Conservation (phyloP, 1,140 invertebrate genomes). For the Pantala flavescens region DNA sequence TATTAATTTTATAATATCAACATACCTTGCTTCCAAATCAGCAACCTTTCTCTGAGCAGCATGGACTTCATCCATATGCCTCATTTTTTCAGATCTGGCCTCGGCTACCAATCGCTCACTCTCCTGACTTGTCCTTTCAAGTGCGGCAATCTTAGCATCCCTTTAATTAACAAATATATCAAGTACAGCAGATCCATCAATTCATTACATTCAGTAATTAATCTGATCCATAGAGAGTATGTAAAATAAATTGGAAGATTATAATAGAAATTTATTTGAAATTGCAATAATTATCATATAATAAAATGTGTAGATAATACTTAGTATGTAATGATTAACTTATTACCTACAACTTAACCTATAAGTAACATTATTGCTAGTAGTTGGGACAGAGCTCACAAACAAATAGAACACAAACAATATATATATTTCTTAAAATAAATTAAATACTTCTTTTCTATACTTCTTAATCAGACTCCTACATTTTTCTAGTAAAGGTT, state of each 20-base stretch:
- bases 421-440: too few species aligned
- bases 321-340: too few species aligned
- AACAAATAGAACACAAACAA: too few species aligned
- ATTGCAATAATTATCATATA: too few species aligned
- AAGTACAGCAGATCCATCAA: conserved; percentile 17
- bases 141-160: conserved; percentile 74
- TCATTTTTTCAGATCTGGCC: conserved; percentile 72
- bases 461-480: too few species aligned
- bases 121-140: conserved; percentile 69
- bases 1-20: not conserved
- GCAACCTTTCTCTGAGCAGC: conserved; percentile 70
- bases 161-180: conserved; percentile 36
- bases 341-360: too few species aligned
- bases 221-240: conserved; percentile 14
- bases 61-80: conserved; percentile 77
- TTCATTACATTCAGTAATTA: conserved; percentile 15
- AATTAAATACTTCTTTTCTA: too few species aligned
- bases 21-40: conserved; percentile 67
- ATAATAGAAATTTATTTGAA: too few species aligned
- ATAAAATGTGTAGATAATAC: too few species aligned
- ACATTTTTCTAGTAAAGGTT: too few species aligned
- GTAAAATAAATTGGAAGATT: conserved; percentile 11
- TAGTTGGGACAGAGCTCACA: too few species aligned
- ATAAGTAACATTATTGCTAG: too few species aligned
- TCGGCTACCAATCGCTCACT: conserved; percentile 79